Evolutionary conservation across 2,888 invertebrate genomes (phyloP).

Genomic region (Drosophila koepferae): DNA sequence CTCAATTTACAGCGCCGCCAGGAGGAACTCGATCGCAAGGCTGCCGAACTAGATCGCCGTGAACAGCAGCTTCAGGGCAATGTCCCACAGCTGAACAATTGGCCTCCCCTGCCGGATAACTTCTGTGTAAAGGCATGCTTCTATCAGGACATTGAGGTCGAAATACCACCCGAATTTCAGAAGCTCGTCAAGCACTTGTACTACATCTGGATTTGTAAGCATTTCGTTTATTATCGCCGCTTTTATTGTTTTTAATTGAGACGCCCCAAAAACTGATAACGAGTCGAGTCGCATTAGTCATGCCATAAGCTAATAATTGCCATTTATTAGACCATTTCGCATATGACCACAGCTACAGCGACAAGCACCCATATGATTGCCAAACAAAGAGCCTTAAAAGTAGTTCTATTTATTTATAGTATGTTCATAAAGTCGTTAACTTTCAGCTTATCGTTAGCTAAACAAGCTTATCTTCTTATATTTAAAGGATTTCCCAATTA

Average conservation of each 20-base stretch:
- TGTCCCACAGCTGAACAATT: slow-evolving; percentile 94
- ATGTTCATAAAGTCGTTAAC: not conserved
- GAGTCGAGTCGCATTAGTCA: slow-evolving; percentile 56
- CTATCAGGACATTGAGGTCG: slow-evolving; percentile 99
- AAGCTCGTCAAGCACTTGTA: slow-evolving; percentile 97
- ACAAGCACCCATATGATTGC: not conserved
- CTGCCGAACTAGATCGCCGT: slow-evolving; percentile 93
- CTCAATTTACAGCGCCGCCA: slow-evolving; percentile 88
- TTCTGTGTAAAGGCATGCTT: slow-evolving; percentile 99
- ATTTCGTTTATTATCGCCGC: slow-evolving; percentile 28
- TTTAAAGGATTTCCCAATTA: not conserved
- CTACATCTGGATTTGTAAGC: slow-evolving; percentile 98
- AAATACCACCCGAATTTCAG: slow-evolving; percentile 99
- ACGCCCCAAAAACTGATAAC: slow-evolving; percentile 34
- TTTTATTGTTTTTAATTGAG: slow-evolving; percentile 27
- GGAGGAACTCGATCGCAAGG: slow-evolving; percentile 96
- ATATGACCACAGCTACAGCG: not conserved
- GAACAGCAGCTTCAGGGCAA: slow-evolving; percentile 92
- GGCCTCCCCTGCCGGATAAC: slow-evolving; percentile 98
- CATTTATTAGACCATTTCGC: slow-evolving; percentile 5
- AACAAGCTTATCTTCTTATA: not conserved
- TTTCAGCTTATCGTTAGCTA: not conserved
- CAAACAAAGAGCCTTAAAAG: slow-evolving; percentile 5
- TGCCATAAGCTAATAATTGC: slow-evolving; percentile 19
- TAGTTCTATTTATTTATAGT: not conserved